Evolutionary conservation across 2,888 invertebrate genomes (phyloP).

Genomic region (Drosophila mulleri): DNA sequence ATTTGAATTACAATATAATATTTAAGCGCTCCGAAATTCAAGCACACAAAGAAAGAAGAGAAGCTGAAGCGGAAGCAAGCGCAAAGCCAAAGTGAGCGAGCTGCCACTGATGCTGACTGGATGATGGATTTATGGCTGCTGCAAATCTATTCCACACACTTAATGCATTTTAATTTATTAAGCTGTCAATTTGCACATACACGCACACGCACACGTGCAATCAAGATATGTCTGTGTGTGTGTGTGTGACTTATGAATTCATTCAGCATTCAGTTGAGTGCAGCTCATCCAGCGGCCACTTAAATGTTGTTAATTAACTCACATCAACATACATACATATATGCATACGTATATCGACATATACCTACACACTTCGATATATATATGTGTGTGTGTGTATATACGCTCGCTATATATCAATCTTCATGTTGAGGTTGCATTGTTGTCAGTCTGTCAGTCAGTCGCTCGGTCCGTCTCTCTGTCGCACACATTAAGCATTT

Average conservation of each 20-base stretch:
- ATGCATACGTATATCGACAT: neutral
- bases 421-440: conserved; percentile 28
- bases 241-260: conserved; percentile 6
- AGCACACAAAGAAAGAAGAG: neutral
- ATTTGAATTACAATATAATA: conserved; percentile 80
- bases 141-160: conserved; percentile 73
- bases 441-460: conserved; percentile 12
- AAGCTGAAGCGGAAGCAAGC: conserved; percentile 16
- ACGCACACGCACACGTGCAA: conserved; percentile 3
- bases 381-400: neutral
- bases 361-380: neutral
- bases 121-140: conserved; percentile 73
- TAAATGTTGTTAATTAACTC: conserved; percentile 55
- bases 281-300: conserved; percentile 41
- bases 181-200: conserved; percentile 66
- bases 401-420: neutral
- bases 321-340: neutral
- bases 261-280: conserved; percentile 11
- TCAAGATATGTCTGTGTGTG: conserved; percentile 5
- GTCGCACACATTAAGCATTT: conserved; percentile 31
- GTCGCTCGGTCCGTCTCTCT: conserved; percentile 1
- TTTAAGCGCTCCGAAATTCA: conserved; percentile 50
- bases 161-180: conserved; percentile 81
- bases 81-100: conserved; percentile 26
- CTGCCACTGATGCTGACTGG: conserved; percentile 30